Evolutionary conservation across 2,113 vertebrate species (phyloP).

Genomic region (Carassius gibelio): DNA sequence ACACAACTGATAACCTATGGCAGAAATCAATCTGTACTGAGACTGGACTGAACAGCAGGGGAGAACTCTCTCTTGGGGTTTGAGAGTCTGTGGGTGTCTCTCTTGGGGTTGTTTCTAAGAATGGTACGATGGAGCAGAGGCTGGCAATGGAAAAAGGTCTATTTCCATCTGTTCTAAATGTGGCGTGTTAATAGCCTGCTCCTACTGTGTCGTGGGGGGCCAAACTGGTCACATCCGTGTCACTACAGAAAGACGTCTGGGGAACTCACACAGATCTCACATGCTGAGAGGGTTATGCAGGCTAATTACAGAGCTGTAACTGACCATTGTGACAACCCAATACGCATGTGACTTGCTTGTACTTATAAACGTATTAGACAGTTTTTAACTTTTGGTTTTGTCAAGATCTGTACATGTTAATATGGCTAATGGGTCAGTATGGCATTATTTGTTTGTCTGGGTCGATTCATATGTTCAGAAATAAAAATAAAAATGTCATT

Average conservation of each 20-base stretch:
- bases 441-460: background rate
- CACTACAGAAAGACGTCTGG: conserved; percentile 51
- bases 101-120: conserved; percentile 71
- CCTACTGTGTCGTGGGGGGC: conserved; percentile 65
- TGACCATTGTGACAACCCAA: conserved; percentile 12
- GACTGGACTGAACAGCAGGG: conserved; percentile 13
- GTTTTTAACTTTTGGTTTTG: background rate
- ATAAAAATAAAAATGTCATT: background rate
- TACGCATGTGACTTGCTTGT: background rate
- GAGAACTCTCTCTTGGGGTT: conserved; percentile 12
- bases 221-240: conserved; percentile 63
- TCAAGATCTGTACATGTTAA: background rate
- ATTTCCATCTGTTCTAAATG: conserved; percentile 80
- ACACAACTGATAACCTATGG: background rate
- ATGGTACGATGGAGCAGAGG: conserved; percentile 59
- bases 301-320: conserved; percentile 27
- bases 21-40: background rate
- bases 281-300: conserved; percentile 50
- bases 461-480: background rate
- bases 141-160: conserved; percentile 78
- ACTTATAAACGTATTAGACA: background rate
- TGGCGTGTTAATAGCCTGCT: conserved; percentile 73
- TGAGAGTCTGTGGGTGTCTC: conserved; percentile 63
- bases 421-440: background rate
- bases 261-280: conserved; percentile 63